These are phyloP conservation scores for Dascyllus trimaculatus DNA, from an alignment of 2,113 vertebrate genomes.

Conservation along the genomic window DNA sequence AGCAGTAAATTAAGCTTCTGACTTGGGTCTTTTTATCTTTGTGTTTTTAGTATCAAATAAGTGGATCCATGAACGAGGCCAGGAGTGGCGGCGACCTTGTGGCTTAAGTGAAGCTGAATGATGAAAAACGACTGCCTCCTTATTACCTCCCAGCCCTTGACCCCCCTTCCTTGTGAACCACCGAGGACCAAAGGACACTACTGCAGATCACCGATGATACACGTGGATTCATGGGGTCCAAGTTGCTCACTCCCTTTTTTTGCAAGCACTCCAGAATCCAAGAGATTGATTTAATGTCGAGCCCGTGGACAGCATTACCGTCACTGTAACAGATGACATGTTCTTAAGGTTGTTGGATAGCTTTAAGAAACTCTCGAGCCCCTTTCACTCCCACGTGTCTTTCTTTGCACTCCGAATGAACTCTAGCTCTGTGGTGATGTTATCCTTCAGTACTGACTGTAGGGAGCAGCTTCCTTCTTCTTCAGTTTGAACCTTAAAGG, in stretches of 20 bases:
- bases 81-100: constrained; percentile 96
- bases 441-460: constrained; percentile 12
- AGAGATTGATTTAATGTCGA: constrained; percentile 34
- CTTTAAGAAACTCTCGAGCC: constrained; percentile 45
- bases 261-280: constrained; percentile 25
- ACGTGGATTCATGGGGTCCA: constrained; percentile 14
- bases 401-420: constrained; percentile 69
- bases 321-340: constrained; percentile 41
- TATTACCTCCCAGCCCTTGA: neutral
- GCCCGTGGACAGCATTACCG: constrained; percentile 48
- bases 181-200: constrained; percentile 47
- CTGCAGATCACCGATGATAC: constrained; percentile 52
- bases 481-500: constrained; percentile 32
- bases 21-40: neutral
- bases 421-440: constrained; percentile 45
- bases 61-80: constrained; percentile 98
- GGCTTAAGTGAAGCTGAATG: constrained; percentile 90
- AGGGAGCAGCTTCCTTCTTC: neutral
- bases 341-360: constrained; percentile 37
- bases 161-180: constrained; percentile 48
- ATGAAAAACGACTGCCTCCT: constrained; percentile 59
- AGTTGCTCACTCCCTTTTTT: constrained; percentile 16
- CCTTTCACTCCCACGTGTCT: constrained; percentile 36
- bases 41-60: constrained; percentile 94
- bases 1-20: neutral